Base-by-base conservation (phyloP, 1,140 invertebrate genomes). In the Aphelenchoides fujianensis region DNA sequence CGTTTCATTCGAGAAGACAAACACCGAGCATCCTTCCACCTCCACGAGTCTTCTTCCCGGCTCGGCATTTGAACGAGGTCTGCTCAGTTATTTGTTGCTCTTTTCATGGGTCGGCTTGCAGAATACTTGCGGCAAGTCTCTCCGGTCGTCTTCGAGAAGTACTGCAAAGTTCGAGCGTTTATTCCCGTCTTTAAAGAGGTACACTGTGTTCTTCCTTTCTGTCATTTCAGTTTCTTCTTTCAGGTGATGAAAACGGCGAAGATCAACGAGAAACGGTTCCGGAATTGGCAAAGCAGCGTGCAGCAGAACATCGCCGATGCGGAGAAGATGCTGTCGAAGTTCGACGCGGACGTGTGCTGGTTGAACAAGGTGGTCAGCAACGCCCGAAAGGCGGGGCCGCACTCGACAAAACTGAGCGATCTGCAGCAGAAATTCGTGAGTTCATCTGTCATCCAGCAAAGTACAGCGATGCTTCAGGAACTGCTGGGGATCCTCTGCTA, bases 271-370 rank as follows among this genome's bases (percentile, higher is more conserved):
- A 59, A 23, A 19, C 5, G 55, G 7, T 5, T 59, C 5, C 55
- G 55, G 5, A 59, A 16, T 7, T 59, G 55, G 55, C 19, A 5
- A 5, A 59, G 19, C 7, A 59, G 55, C 34, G 55, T 59, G 55
- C 5, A 59, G 19, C 55, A 59, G 19, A 59, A 59, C 34, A 19
- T 59, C 34, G 5, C 5, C 34, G 55, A 59, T 59, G 55, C 55
- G 27, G 55, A 59, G 55, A 59, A 59, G 55, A 59, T 59, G 5
- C 34, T 59, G 55, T 30, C 27, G 27, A 59, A 59, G 34, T 59
- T 59, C 34, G 55, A 59, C 12, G 19, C 55, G 5, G 19, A 19
- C 7, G 19, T 59, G 12, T 7, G 55, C 34, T 59, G 55, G 55
- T 23, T 59, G 55, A 59, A 59, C 5, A 27, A 5, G 19, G 23